Evolutionary conservation across 2,113 vertebrate species (phyloP).

Genomic region (Tragelaphus buxtoni): DNA sequence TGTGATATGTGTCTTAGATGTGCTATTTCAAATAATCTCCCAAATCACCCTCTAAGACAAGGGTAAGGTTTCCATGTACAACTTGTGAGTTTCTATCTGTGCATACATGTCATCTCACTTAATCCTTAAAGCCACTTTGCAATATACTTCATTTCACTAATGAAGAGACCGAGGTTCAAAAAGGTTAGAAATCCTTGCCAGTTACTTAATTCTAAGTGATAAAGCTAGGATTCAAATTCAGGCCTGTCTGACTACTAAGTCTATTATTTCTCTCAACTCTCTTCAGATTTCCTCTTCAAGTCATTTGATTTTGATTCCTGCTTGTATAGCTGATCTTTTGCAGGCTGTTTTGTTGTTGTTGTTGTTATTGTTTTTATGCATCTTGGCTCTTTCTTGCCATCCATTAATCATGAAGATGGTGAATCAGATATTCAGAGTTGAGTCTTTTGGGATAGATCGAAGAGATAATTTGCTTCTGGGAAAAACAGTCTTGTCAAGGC

Average conservation of each 20-base stretch:
- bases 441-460: background rate
- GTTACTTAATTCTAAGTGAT: background rate
- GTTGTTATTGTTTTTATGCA: background rate
- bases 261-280: background rate
- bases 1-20: background rate
- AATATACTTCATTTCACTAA: background rate
- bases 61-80: background rate
- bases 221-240: background rate
- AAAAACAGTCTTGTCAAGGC: conserved; percentile 16
- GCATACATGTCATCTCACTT: background rate
- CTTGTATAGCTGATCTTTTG: background rate
- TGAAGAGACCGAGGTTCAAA: background rate
- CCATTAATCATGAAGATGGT: conserved; percentile 24
- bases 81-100: background rate
- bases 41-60: background rate
- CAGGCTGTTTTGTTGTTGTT: background rate
- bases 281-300: background rate
- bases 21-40: background rate
- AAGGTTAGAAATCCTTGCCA: background rate
- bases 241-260: background rate
- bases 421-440: conserved; percentile 3
- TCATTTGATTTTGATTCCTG: background rate
- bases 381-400: background rate
- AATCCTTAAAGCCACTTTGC: background rate
- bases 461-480: conserved; percentile 2